Evolutionary conservation across 2,797 vertebrate species (phyloP).

Genomic region (Melopsittacus undulatus): DNA sequence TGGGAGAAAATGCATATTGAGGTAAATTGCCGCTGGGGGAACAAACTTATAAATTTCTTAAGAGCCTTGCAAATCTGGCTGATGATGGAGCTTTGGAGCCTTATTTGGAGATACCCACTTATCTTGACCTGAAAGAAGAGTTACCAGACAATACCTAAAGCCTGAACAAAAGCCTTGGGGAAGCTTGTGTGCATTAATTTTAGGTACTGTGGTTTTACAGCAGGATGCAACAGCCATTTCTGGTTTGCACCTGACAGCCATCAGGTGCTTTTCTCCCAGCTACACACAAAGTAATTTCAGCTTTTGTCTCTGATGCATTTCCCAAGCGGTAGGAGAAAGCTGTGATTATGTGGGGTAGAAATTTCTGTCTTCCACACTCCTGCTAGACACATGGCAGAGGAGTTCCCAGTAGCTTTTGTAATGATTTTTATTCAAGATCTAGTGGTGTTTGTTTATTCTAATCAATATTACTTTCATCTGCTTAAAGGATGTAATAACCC

Average conservation of each 20-base stretch:
- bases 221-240: not conserved
- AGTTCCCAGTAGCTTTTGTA: constrained; percentile 55
- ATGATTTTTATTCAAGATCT: constrained; percentile 38
- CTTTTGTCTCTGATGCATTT: constrained; percentile 21
- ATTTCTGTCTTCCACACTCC: constrained; percentile 7
- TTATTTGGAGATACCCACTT: not conserved
- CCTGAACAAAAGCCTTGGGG: constrained; percentile 11
- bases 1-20: constrained; percentile 10
- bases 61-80: not conserved
- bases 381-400: not conserved
- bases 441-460: constrained; percentile 63
- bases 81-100: not conserved
- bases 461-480: constrained; percentile 61
- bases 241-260: not conserved
- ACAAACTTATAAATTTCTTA: constrained; percentile 1
- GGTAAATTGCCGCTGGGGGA: constrained; percentile 14
- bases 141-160: not conserved
- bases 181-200: not conserved
- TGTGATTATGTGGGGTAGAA: constrained; percentile 19
- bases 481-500: constrained; percentile 73
- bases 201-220: not conserved
- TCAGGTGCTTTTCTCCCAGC: constrained; percentile 22
- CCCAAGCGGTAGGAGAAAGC: constrained; percentile 31
- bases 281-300: not conserved
- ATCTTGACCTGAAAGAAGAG: not conserved